phyloP scores from a whole-genome alignment of 2,888 invertebrate genomes.

The Pimpla rufipes region DNA sequence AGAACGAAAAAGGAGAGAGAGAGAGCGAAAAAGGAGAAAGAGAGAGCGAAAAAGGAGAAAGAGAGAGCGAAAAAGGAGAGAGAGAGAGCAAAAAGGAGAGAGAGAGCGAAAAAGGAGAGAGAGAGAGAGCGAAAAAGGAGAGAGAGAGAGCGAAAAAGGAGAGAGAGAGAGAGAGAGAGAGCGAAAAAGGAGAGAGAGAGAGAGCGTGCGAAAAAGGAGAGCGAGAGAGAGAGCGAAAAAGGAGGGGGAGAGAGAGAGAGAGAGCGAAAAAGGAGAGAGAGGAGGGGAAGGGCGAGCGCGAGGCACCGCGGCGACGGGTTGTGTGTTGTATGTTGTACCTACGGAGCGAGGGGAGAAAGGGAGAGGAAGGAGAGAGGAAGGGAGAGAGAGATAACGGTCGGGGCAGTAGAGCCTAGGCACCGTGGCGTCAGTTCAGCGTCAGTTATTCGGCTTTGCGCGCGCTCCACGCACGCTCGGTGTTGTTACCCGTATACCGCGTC shows the following conservation, averaged over 20 bases:
- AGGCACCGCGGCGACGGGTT: slow-evolving; percentile 39
- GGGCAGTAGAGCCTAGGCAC: slow-evolving; percentile 66
- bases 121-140: background rate
- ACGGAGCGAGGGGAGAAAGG: slow-evolving; percentile 57
- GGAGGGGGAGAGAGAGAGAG: too few species aligned
- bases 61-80: slow-evolving; percentile 5
- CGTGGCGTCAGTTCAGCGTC: slow-evolving; percentile 76
- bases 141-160: too few species aligned
- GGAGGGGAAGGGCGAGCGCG: slow-evolving; percentile 41
- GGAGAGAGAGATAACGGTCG: slow-evolving; percentile 72
- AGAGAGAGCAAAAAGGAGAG: slow-evolving; percentile 55
- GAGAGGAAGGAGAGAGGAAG: slow-evolving; percentile 62
- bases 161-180: background rate
- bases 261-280: slow-evolving; percentile 46
- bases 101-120: slow-evolving; percentile 46
- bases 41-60: too few species aligned
- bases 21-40: slow-evolving; percentile 28
- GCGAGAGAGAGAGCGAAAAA: slow-evolving; percentile 57
- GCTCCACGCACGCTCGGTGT: slow-evolving; percentile 36
- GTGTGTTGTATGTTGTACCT: too few species aligned
- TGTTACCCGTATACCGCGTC: slow-evolving; percentile 7
- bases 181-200: slow-evolving; percentile 26
- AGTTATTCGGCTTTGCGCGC: slow-evolving; percentile 73
- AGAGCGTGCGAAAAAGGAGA: too few species aligned
- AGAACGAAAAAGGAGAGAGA: background rate